These are phyloP conservation scores for Sebastes elongatus DNA, from an alignment of 2,797 vertebrate species.

Conservation along the genomic window DNA sequence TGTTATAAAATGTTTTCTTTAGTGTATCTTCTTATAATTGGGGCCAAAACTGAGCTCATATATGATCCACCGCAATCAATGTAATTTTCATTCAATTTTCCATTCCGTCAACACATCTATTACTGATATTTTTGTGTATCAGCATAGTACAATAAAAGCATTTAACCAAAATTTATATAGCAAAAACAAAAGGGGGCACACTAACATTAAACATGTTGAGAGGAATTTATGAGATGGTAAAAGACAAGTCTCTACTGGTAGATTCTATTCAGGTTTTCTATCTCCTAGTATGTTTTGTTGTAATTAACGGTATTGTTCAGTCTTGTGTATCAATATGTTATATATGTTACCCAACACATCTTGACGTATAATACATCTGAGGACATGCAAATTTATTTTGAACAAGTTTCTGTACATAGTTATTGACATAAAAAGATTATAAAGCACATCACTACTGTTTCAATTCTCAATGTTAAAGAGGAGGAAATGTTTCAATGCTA, in stretches of 20 bases:
- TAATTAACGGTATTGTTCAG: background rate
- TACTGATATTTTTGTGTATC: background rate
- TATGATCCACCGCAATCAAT: background rate
- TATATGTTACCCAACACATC: background rate
- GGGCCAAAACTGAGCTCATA: background rate
- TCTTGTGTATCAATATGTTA: background rate
- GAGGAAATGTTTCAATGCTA: background rate
- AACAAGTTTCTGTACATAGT: background rate
- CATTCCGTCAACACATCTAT: background rate
- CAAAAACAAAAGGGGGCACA: background rate
- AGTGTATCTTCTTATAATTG: background rate
- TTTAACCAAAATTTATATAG: background rate
- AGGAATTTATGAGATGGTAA: background rate
- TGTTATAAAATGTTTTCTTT: background rate
- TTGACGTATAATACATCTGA: background rate
- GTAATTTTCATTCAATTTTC: background rate
- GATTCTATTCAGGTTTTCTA: background rate
- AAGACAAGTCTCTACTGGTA: background rate
- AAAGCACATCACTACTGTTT: background rate
- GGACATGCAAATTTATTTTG: background rate
- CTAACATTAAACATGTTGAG: background rate
- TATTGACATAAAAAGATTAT: background rate
- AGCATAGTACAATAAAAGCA: background rate
- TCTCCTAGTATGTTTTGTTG: background rate
- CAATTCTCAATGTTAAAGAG: background rate